A percentile compares a stretch with the other conserved stretches of the same genome.
These are phyloP conservation scores for Rhynchopsitta pachyrhyncha DNA, from an alignment of 2,113 vertebrate species.

Conservation along the genomic window DNA sequence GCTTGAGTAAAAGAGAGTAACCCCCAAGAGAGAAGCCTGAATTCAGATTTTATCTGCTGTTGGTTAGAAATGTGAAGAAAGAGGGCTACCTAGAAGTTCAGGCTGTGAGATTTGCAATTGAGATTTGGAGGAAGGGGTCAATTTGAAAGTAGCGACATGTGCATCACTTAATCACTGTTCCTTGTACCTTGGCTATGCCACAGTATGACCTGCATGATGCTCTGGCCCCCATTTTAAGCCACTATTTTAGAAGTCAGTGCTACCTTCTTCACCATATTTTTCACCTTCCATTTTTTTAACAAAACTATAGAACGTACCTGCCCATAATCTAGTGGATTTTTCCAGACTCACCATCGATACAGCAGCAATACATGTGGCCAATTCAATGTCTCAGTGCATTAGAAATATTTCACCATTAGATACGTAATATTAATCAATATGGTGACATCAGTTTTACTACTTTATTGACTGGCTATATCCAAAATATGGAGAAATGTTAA, in stretches of 20 bases:
- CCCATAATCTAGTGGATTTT: not conserved
- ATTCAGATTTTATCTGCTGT: not conserved
- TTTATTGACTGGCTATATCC: not conserved
- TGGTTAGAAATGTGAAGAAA: not conserved
- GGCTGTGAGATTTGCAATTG: not conserved
- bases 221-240: not conserved
- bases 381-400: not conserved
- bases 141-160: accelerated
- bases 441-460: not conserved
- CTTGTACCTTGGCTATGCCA: not conserved
- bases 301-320: not conserved
- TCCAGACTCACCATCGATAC: accelerated
- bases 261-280: not conserved
- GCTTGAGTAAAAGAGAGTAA: not conserved
- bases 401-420: not conserved
- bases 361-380: not conserved
- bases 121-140: not conserved
- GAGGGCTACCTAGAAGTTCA: not conserved
- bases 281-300: not conserved
- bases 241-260: not conserved
- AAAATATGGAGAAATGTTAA: not conserved
- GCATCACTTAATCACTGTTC: not conserved
- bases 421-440: not conserved
- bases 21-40: not conserved
- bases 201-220: no score